These are phyloP conservation scores for Chromis chromis DNA, from an alignment of 2,797 vertebrate species.

Conservation along the genomic window DNA sequence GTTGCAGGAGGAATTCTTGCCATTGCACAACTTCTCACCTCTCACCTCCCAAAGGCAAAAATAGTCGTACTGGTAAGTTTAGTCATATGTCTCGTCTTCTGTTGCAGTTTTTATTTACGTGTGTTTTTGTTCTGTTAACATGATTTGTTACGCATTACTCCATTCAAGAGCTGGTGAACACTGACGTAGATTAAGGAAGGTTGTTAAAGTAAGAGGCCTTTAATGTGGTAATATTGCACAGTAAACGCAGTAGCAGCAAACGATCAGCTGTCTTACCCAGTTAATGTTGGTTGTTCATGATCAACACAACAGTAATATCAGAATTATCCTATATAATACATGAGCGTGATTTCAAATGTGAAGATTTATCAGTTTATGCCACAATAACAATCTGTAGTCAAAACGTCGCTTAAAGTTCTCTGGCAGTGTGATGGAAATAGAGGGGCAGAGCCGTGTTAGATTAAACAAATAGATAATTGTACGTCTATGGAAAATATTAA, in stretches of 20 bases:
- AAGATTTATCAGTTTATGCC: no score
- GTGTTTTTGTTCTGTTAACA: background rate
- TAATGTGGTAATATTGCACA: no score
- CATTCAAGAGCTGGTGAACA: background rate
- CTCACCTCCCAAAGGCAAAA: conserved; percentile 92
- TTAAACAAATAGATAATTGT: no score
- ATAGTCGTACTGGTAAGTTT: conserved; percentile 93
- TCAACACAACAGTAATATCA: background rate
- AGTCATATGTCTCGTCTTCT: background rate
- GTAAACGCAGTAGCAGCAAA: no score
- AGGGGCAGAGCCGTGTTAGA: no score
- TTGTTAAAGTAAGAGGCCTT: background rate
- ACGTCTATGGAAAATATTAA: no score
- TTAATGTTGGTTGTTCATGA: background rate
- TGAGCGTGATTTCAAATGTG: background rate
- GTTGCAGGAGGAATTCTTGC: conserved; percentile 93
- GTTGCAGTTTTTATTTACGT: background rate
- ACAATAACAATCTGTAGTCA: no score
- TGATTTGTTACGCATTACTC: background rate
- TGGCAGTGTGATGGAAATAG: no score
- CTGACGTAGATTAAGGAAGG: background rate
- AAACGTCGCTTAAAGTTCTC: no score
- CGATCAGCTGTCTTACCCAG: no score
- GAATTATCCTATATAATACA: background rate
- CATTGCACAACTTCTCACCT: conserved; percentile 90